Conservation (phyloP, 2,113 vertebrate genomes). For the Fulica atra region DNA sequence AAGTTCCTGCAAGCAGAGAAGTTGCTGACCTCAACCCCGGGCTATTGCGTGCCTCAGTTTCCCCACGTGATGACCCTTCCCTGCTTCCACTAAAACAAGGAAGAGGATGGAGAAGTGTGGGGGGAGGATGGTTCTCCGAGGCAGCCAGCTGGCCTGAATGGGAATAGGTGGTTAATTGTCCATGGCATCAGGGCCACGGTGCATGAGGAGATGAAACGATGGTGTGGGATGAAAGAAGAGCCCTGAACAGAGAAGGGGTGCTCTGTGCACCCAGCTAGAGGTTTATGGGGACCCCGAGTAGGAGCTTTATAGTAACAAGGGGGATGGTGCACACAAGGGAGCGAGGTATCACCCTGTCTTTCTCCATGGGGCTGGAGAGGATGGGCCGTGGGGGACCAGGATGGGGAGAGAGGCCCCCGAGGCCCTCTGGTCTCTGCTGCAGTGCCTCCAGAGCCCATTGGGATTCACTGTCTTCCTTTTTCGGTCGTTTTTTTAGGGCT, state of each 20-base stretch:
- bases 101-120: background rate
- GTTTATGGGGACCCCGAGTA: background rate
- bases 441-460: background rate
- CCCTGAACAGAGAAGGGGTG: background rate
- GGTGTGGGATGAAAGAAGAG: background rate
- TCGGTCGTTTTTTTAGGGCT: background rate
- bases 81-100: background rate
- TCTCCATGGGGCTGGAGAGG: background rate
- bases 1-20: background rate
- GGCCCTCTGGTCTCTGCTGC: background rate
- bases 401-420: background rate
- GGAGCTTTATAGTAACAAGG: background rate
- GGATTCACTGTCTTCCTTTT: background rate
- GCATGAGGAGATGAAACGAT: background rate
- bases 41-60: background rate
- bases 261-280: background rate
- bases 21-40: background rate
- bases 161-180: background rate
- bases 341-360: background rate
- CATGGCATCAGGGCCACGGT: accelerated
- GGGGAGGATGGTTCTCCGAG: background rate
- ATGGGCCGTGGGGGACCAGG: accelerated
- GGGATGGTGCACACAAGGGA: background rate
- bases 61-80: background rate
- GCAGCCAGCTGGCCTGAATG: background rate